These are phyloP conservation scores for Salticus scenicus DNA, from an alignment of 2,888 invertebrate genomes.

Conservation along the genomic window DNA sequence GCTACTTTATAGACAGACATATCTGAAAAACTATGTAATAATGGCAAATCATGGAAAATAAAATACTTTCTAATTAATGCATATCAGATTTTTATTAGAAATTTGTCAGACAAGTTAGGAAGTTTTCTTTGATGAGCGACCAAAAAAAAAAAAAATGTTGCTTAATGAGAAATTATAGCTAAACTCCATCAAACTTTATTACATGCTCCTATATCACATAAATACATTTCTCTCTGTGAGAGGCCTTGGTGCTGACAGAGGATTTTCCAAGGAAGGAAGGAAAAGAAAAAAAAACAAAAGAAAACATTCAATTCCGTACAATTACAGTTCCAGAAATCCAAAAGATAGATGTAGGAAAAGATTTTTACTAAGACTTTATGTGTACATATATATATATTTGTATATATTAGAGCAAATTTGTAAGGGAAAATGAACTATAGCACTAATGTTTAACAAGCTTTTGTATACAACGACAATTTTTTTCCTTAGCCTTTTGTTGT, in stretches of 20 bases:
- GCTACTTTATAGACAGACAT: too few species aligned
- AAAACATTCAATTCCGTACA: slow-evolving; percentile 55
- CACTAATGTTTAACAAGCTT: slow-evolving; percentile 68
- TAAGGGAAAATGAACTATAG: slow-evolving; percentile 67
- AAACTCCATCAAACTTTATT: slow-evolving; percentile 70
- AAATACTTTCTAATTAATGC: too few species aligned
- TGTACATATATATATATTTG: slow-evolving; percentile 55
- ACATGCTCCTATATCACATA: slow-evolving; percentile 70
- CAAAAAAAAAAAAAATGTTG: background rate
- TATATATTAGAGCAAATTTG: slow-evolving; percentile 67
- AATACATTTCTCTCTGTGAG: slow-evolving; percentile 66
- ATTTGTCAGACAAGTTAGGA: background rate
- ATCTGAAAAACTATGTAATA: too few species aligned
- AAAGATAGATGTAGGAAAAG: slow-evolving; percentile 65
- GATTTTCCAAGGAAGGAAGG: slow-evolving; percentile 60
- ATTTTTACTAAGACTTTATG: slow-evolving; percentile 53
- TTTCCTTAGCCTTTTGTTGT: slow-evolving; percentile 26
- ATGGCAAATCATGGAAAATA: too few species aligned
- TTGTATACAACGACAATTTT: slow-evolving; percentile 59
- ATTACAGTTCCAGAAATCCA: slow-evolving; percentile 61
- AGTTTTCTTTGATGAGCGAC: background rate
- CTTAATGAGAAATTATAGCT: slow-evolving; percentile 58
- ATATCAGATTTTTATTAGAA: too few species aligned
- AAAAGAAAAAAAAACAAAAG: slow-evolving; percentile 39
- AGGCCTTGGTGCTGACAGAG: slow-evolving; percentile 68